These are phyloP conservation scores for Linnaemya tessellans DNA, from an alignment of 2,888 invertebrate genomes.

Conservation along the genomic window DNA sequence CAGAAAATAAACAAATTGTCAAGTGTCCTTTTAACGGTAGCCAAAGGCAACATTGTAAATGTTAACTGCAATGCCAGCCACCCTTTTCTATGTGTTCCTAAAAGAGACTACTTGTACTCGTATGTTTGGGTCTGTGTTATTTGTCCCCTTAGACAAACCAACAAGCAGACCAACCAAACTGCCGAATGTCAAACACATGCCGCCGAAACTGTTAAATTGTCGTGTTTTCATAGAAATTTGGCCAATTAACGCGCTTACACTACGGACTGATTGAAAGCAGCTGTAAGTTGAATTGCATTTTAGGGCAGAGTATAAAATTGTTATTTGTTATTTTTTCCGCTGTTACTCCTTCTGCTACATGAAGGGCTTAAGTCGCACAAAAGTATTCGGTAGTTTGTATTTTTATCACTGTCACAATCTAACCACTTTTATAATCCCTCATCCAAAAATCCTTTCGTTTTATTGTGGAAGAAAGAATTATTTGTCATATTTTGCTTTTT, in stretches of 20 bases:
- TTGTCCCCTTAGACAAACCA: conserved; percentile 24
- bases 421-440: conserved; percentile 64
- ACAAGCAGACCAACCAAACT: conserved; percentile 44
- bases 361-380: background rate
- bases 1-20: conserved; percentile 69
- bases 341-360: background rate
- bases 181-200: conserved; percentile 64
- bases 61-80: conserved; percentile 38
- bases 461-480: conserved; percentile 31
- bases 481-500: conserved; percentile 36
- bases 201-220: conserved; percentile 64
- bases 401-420: conserved; percentile 67
- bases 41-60: conserved; percentile 67
- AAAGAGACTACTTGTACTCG: conserved; percentile 21
- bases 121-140: conserved; percentile 21
- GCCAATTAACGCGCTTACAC: conserved; percentile 76
- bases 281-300: conserved; percentile 51
- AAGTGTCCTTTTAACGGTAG: conserved; percentile 71
- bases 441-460: conserved; percentile 61
- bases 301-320: conserved; percentile 2
- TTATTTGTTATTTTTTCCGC: conserved; percentile 17
- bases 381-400: conserved; percentile 31
- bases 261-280: conserved; percentile 60
- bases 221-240: conserved; percentile 80
- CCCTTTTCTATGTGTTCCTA: conserved; percentile 45